phyloP scores from a whole-genome alignment of 2,888 invertebrate genomes.

The Siphlonurus alternatus region DNA sequence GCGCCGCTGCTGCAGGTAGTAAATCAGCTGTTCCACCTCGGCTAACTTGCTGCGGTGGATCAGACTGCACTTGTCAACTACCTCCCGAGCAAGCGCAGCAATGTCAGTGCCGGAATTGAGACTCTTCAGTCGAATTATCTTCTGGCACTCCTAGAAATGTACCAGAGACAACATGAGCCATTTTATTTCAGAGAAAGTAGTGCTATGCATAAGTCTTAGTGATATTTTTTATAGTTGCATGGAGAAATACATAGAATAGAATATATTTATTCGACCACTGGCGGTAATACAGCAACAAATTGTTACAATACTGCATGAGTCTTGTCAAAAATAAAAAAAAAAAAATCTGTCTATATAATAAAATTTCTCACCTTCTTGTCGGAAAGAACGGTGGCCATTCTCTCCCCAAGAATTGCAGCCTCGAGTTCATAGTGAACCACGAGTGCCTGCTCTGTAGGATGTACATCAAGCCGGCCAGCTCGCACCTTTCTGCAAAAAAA shows the following conservation, averaged over 20 bases:
- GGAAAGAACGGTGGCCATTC: conserved; percentile 62
- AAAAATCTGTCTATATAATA: background rate
- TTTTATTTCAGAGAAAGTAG: too few species aligned
- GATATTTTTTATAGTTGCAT: background rate
- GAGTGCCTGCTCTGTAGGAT: conserved; percentile 72
- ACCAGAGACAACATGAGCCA: background rate
- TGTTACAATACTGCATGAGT: background rate
- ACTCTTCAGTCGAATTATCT: conserved; percentile 66
- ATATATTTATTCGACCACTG: too few species aligned
- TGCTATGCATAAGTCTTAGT: too few species aligned
- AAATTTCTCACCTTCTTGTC: conserved; percentile 48
- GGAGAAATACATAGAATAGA: background rate
- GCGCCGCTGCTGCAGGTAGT: conserved; percentile 68
- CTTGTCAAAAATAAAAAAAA: background rate
- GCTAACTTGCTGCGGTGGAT: conserved; percentile 64
- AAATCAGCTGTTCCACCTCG: conserved; percentile 76
- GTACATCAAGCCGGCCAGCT: conserved; percentile 70
- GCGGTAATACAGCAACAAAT: too few species aligned
- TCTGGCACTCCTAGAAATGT: conserved; percentile 47
- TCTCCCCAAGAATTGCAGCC: conserved; percentile 64
- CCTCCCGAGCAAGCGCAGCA: conserved; percentile 58
- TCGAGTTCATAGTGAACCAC: conserved; percentile 76
- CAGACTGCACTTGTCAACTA: conserved; percentile 69
- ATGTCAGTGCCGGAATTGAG: conserved; percentile 66
- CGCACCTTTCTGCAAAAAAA: conserved; percentile 40